These are phyloP conservation scores for Megaceryle alcyon DNA, from an alignment of 2,797 vertebrate species.

Conservation along the genomic window DNA sequence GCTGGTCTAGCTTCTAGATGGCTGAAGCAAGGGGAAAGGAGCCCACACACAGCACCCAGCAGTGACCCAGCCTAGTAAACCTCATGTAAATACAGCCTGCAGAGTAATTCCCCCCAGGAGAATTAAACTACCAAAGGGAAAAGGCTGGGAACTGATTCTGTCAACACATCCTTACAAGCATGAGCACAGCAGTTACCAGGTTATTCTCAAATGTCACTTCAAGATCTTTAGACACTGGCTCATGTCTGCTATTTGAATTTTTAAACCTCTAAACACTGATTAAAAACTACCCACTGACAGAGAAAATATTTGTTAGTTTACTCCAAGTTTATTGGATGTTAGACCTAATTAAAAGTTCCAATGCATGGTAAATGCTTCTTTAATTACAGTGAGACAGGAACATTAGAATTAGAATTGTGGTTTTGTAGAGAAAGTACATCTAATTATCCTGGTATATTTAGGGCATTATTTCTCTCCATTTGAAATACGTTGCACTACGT, in stretches of 20 bases:
- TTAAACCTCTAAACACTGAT: slow-evolving; percentile 35
- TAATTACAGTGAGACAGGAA: slow-evolving; percentile 71
- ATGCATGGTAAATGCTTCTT: slow-evolving; percentile 70
- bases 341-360: slow-evolving; percentile 76
- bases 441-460: slow-evolving; percentile 69
- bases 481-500: slow-evolving; percentile 24
- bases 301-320: slow-evolving; percentile 72
- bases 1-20: background rate
- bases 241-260: slow-evolving; percentile 19
- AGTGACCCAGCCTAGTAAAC: background rate
- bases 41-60: background rate
- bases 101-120: background rate
- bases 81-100: background rate
- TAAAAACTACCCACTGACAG: slow-evolving; percentile 53
- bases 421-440: slow-evolving; percentile 72
- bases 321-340: slow-evolving; percentile 73
- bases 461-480: slow-evolving; percentile 64
- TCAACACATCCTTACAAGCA: rapidly evolving
- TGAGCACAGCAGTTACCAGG: background rate
- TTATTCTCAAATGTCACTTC: slow-evolving; percentile 9
- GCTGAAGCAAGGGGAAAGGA: background rate
- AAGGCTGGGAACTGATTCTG: background rate
- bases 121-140: background rate
- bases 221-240: background rate
- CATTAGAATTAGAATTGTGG: slow-evolving; percentile 69